Evolutionary conservation across 2,797 vertebrate species (phyloP).

Genomic region (Hydrophis major): DNA sequence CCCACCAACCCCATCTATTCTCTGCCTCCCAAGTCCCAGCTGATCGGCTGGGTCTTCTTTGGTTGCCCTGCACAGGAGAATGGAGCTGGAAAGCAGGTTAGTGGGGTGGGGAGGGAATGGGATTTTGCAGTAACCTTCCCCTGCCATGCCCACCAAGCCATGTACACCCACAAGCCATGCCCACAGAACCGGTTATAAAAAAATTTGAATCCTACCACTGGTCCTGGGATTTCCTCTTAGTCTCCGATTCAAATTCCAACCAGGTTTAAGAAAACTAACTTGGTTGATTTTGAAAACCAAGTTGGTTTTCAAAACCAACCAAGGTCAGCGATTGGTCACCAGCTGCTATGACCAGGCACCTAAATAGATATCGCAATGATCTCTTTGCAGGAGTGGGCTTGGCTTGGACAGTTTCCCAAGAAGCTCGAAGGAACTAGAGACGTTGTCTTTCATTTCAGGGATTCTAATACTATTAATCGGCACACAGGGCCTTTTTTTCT

Average conservation of each 20-base stretch:
- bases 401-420: conserved; percentile 1
- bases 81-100: too few relatives aligned
- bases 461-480: conserved; percentile 56
- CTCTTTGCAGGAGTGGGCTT: not conserved
- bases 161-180: too few relatives aligned
- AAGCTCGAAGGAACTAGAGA: conserved; percentile 4
- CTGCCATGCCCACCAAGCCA: too few relatives aligned
- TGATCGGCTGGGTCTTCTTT: too few relatives aligned
- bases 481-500: conserved; percentile 43
- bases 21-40: too few relatives aligned
- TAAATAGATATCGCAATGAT: not conserved
- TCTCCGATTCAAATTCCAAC: not conserved
- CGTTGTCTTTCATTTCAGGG: conserved; percentile 43
- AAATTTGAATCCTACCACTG: too few relatives aligned
- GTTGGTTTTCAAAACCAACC: not conserved
- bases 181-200: too few relatives aligned
- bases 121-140: too few relatives aligned
- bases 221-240: not conserved
- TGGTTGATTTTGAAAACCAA: too few relatives aligned
- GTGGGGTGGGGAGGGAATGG: too few relatives aligned
- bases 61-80: too few relatives aligned
- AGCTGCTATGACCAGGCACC: not conserved
- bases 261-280: not conserved
- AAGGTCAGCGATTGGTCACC: not conserved
- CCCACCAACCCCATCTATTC: too few relatives aligned